These are phyloP conservation scores for Tenualosa ilisha DNA, from an alignment of 2,797 vertebrate species.

Conservation along the genomic window DNA sequence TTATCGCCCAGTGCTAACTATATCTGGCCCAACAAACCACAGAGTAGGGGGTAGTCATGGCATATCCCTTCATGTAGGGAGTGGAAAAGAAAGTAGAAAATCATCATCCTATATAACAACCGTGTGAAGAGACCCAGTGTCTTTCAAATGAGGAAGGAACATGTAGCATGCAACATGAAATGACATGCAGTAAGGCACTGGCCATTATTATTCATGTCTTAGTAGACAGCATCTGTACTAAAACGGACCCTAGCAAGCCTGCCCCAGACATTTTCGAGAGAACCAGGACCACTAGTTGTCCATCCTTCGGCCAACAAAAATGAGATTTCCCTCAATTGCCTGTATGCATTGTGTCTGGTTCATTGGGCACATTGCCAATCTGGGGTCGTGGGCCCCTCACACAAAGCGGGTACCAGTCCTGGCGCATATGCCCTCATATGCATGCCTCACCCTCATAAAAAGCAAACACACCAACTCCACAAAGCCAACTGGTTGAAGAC, in stretches of 20 bases:
- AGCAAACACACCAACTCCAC: background rate
- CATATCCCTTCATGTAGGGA: no score
- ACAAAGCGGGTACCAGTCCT: background rate
- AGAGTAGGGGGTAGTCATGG: no score
- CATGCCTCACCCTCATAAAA: background rate
- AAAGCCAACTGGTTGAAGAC: conserved; percentile 12
- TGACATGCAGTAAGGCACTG: background rate
- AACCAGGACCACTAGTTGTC: no score
- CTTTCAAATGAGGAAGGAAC: background rate
- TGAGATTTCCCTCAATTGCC: background rate
- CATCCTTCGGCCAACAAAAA: background rate
- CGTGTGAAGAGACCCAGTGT: background rate
- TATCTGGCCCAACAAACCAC: no score
- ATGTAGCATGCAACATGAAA: background rate
- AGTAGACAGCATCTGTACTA: no score
- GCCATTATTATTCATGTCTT: no score
- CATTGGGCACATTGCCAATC: background rate
- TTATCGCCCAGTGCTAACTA: no score
- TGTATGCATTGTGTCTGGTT: background rate
- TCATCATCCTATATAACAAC: background rate
- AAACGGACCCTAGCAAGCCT: no score
- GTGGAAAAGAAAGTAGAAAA: no score
- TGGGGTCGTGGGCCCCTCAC: background rate
- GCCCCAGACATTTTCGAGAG: no score
- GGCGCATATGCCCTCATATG: background rate